Percentiles rank a stretch among this genome's conserved stretches.
These are phyloP conservation scores for Holocentrus rufus DNA, from an alignment of 2,797 vertebrate genomes.

Conservation along the genomic window DNA sequence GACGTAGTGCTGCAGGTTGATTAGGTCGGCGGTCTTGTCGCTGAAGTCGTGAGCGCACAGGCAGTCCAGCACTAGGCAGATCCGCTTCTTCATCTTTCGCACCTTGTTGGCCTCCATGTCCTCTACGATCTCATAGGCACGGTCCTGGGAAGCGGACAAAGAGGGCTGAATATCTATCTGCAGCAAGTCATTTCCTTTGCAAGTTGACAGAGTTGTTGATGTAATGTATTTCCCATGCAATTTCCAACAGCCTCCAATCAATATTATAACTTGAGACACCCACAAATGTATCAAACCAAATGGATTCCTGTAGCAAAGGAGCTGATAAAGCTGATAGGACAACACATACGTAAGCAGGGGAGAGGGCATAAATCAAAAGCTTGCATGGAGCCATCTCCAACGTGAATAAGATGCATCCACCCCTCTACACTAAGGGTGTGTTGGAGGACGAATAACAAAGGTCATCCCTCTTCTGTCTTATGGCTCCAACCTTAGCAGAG, in stretches of 20 bases:
- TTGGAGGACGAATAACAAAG: conserved; percentile 50
- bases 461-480: conserved; percentile 36
- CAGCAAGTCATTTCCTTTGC: not conserved
- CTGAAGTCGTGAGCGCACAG: conserved; percentile 98
- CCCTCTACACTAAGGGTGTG: conserved; percentile 18
- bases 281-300: conserved; percentile 43
- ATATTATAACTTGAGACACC: conserved; percentile 9
- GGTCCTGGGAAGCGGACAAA: conserved; percentile 81
- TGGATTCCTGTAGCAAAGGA: not conserved
- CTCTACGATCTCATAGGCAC: conserved; percentile 93
- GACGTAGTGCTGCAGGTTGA: conserved; percentile 99
- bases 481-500: conserved; percentile 36
- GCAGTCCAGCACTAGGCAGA: conserved; percentile 98
- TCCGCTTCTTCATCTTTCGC: conserved; percentile 95
- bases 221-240: conserved; percentile 28
- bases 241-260: conserved; percentile 28
- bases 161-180: not conserved
- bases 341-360: conserved; percentile 1
- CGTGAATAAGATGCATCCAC: conserved; percentile 42
- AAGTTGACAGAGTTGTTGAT: conserved; percentile 14
- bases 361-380: conserved; percentile 32
- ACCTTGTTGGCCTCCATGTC: conserved; percentile 90
- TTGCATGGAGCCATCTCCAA: conserved; percentile 5
- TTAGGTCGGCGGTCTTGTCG: conserved; percentile 97
- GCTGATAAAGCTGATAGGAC: conserved; percentile 18